Conservation (phyloP, 2,888 invertebrate genomes). For the Synergus itoensis region DNA sequence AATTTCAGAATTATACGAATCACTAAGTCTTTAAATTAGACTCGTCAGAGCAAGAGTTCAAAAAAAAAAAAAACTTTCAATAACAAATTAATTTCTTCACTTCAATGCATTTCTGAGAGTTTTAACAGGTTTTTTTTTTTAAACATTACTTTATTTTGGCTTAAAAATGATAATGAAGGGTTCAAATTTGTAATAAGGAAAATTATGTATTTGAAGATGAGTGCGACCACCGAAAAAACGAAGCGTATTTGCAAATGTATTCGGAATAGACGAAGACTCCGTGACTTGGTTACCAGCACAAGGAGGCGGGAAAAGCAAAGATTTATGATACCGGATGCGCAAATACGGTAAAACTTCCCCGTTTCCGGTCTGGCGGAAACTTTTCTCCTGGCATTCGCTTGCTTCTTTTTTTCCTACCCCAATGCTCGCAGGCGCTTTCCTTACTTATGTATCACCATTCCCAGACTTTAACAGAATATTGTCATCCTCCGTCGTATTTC, state of each 20-base stretch:
- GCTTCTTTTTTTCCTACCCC: slow-evolving; percentile 48
- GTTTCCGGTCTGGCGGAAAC: slow-evolving; percentile 75
- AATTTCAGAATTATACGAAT: too few species aligned
- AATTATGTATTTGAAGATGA: slow-evolving; percentile 34
- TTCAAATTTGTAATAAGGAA: neutral
- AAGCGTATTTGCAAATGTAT: slow-evolving; percentile 51
- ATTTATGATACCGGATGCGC: slow-evolving; percentile 77
- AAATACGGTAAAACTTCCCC: slow-evolving; percentile 77
- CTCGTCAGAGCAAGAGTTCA: too few species aligned
- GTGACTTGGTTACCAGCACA: slow-evolving; percentile 67
- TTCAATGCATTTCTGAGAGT: too few species aligned
- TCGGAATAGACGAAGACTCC: slow-evolving; percentile 56
- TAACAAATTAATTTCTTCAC: too few species aligned
- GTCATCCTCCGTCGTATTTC: slow-evolving; percentile 49
- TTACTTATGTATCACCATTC: slow-evolving; percentile 54
- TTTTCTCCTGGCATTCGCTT: slow-evolving; percentile 64
- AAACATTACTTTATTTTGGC: too few species aligned
- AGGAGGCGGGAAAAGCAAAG: slow-evolving; percentile 66
- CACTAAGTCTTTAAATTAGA: too few species aligned
- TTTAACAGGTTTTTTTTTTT: too few species aligned
- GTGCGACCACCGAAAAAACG: slow-evolving; percentile 46
- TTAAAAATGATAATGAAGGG: neutral
- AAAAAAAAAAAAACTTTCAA: too few species aligned
- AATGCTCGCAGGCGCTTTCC: slow-evolving; percentile 49
- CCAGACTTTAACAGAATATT: slow-evolving; percentile 55